Evolutionary conservation across 2,113 vertebrate genomes (phyloP).

Genomic region (Trachemys scripta): DNA sequence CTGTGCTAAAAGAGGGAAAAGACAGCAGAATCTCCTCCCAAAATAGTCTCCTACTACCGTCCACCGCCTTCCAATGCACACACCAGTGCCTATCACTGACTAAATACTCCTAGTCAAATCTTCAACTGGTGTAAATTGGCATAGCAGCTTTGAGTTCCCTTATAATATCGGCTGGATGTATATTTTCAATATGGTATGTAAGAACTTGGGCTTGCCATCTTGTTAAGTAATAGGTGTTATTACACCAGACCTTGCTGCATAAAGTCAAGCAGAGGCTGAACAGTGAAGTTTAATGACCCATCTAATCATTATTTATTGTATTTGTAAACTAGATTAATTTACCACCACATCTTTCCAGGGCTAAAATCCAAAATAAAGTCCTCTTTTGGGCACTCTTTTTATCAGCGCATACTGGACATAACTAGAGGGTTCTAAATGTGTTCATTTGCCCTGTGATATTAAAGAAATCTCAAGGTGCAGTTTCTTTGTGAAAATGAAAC

Average conservation of each 20-base stretch:
- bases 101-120: background rate
- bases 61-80: background rate
- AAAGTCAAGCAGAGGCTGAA: background rate
- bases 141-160: background rate
- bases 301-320: background rate
- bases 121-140: background rate
- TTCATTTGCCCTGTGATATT: background rate
- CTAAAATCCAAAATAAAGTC: background rate
- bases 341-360: background rate
- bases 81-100: background rate
- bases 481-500: background rate
- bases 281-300: background rate
- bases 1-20: background rate
- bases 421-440: rapidly evolving
- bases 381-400: background rate
- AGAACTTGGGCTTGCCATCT: background rate
- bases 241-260: background rate
- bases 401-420: background rate
- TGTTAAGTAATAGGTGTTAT: background rate
- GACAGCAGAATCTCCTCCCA: background rate
- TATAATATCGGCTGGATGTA: background rate
- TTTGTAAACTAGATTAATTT: background rate
- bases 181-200: too few relatives aligned
- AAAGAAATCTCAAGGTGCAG: background rate
- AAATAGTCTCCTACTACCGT: rapidly evolving